These are phyloP conservation scores for Acleris sparsana DNA, from an alignment of 2,888 invertebrate genomes.

Conservation along the genomic window DNA sequence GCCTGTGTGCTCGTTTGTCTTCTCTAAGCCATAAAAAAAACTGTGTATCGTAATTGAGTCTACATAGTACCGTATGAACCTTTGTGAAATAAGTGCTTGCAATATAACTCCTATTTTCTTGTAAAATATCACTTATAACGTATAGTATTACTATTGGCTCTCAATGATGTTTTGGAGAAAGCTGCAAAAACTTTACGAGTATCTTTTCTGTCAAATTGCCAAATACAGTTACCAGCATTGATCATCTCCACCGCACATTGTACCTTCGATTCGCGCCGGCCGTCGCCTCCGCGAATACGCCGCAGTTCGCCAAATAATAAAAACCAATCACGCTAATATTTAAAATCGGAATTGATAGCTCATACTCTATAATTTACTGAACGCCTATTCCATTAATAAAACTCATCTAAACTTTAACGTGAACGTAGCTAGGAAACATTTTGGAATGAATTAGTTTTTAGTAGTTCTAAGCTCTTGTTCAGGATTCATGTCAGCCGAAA, in stretches of 20 bases:
- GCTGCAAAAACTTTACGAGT: not conserved
- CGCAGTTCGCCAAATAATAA: constrained; percentile 32
- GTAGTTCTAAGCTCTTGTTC: too few species aligned
- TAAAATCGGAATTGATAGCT: constrained; percentile 32
- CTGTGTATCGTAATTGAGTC: too few species aligned
- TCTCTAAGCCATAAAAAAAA: too few species aligned
- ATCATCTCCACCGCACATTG: constrained; percentile 7
- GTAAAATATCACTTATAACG: too few species aligned
- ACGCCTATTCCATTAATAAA: constrained; percentile 13
- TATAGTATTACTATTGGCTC: too few species aligned
- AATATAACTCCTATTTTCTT: too few species aligned
- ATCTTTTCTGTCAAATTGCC: constrained; percentile 3
- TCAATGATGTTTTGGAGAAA: not conserved
- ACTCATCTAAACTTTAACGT: constrained; percentile 8
- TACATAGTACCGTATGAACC: too few species aligned
- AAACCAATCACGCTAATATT: constrained; percentile 30
- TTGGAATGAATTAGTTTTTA: not conserved
- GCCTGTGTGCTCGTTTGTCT: too few species aligned
- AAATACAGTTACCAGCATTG: constrained; percentile 12
- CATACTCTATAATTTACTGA: constrained; percentile 35
- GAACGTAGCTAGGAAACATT: not conserved
- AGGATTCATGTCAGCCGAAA: too few species aligned
- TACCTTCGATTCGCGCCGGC: constrained; percentile 11
- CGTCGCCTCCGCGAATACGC: constrained; percentile 20
- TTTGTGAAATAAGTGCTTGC: too few species aligned